Conservation (phyloP, 1,140 invertebrate species). For the Ditylenchus dipsaci region DNA sequence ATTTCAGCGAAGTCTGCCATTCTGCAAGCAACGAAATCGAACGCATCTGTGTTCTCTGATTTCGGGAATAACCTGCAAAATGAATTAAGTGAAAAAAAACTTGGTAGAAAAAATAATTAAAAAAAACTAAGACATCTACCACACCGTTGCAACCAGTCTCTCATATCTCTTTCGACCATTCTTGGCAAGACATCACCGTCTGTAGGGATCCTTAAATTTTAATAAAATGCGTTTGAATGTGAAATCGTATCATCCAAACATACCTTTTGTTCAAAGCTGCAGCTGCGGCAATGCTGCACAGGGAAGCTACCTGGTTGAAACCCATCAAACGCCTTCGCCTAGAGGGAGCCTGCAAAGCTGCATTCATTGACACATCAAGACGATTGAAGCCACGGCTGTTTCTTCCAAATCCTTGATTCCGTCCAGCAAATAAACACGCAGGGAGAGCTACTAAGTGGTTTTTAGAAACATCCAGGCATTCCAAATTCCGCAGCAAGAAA, state of each 20-base stretch:
- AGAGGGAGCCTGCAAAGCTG: not conserved
- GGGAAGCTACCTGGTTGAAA: not conserved
- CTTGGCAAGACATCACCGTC: conserved; percentile 11
- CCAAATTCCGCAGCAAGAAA: conserved; percentile 1
- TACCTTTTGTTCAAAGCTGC: conserved; percentile 12
- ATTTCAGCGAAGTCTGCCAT: not conserved
- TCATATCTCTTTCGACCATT: not conserved
- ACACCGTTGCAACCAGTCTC: conserved; percentile 16
- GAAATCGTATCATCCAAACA: not conserved
- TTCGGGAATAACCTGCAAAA: not conserved
- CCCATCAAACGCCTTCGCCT: not conserved
- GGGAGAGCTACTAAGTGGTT: conserved; percentile 13
- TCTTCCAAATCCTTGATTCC: not conserved
- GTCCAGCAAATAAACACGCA: not conserved
- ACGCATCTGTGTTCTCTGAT: conserved; percentile 1
- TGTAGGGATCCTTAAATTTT: not conserved
- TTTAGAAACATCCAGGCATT: not conserved
- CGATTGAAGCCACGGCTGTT: not conserved
- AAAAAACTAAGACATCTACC: not conserved
- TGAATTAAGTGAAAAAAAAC: no score
- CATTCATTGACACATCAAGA: conserved; percentile 2
- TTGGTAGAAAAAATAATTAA: no score
- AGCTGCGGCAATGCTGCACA: conserved; percentile 6
- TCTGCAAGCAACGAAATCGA: not conserved
- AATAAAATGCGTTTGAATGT: not conserved